Evolutionary conservation across 2,888 invertebrate genomes (phyloP).

Genomic region (Shargacucullia verbasci): DNA sequence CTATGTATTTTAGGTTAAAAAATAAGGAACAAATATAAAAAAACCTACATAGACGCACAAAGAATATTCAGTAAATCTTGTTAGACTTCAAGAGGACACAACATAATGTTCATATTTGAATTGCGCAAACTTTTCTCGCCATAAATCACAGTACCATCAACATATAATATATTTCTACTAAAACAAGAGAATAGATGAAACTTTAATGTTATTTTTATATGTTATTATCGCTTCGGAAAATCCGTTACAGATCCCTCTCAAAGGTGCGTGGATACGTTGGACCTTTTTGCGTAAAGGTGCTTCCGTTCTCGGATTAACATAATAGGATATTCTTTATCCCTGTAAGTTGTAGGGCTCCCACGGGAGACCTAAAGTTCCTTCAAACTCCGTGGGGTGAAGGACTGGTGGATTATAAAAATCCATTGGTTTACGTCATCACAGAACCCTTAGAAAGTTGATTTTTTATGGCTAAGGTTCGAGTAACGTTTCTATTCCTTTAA

Average conservation of each 20-base stretch:
- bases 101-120: no score
- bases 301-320: constrained; percentile 69
- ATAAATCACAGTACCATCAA: constrained; percentile 8
- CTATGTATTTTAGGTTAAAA: no score
- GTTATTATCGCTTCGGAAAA: constrained; percentile 61
- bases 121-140: neutral
- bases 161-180: constrained; percentile 7
- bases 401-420: constrained; percentile 63
- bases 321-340: constrained; percentile 74
- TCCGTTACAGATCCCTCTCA: constrained; percentile 62
- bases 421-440: constrained; percentile 60
- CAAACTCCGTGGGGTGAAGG: constrained; percentile 61
- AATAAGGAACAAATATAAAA: no score
- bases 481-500: constrained; percentile 11
- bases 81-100: no score
- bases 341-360: constrained; percentile 70
- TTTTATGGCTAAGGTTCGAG: constrained; percentile 26
- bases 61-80: no score
- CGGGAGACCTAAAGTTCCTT: constrained; percentile 69
- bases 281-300: constrained; percentile 65
- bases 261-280: constrained; percentile 64
- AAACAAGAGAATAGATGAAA: constrained; percentile 40
- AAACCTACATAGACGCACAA: no score
- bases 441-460: constrained; percentile 45
- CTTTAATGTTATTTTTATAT: constrained; percentile 56